Evolutionary conservation across 2,888 invertebrate genomes (phyloP).

Genomic region (Biston betularia): DNA sequence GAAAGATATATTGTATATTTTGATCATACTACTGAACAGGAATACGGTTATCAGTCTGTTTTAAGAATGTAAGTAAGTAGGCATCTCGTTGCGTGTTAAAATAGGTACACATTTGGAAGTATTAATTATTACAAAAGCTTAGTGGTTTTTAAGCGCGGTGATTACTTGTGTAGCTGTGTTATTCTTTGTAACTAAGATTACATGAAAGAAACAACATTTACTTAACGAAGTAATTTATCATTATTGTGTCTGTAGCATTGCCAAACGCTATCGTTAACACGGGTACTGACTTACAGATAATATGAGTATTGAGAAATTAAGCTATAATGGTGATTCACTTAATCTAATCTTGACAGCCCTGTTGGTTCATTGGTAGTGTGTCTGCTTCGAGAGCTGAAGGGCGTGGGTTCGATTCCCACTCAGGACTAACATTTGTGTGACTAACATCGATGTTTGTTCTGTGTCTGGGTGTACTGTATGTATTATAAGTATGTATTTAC

Average conservation of each 20-base stretch:
- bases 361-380: no score
- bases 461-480: no score
- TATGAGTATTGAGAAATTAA: not conserved
- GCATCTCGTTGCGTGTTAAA: not conserved
- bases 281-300: no score
- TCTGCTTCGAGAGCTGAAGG: no score
- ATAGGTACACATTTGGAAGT: not conserved
- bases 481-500: no score
- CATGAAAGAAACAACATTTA: constrained; percentile 24
- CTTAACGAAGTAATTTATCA: constrained; percentile 26
- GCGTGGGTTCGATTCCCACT: no score
- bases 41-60: not conserved
- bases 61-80: not conserved
- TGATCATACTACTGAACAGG: not conserved
- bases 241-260: constrained; percentile 15
- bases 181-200: constrained; percentile 23
- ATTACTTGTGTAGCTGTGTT: constrained; percentile 6
- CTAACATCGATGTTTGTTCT: no score
- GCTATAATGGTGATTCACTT: not conserved
- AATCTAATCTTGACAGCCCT: no score
- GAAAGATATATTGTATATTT: not conserved
- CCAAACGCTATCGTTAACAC: constrained; percentile 19
- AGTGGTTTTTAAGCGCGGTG: constrained; percentile 8
- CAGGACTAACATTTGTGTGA: no score
- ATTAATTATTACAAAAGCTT: constrained; percentile 11